phyloP scores from a whole-genome alignment of 2,797 vertebrate genomes.

The Lepus townsendii region DNA sequence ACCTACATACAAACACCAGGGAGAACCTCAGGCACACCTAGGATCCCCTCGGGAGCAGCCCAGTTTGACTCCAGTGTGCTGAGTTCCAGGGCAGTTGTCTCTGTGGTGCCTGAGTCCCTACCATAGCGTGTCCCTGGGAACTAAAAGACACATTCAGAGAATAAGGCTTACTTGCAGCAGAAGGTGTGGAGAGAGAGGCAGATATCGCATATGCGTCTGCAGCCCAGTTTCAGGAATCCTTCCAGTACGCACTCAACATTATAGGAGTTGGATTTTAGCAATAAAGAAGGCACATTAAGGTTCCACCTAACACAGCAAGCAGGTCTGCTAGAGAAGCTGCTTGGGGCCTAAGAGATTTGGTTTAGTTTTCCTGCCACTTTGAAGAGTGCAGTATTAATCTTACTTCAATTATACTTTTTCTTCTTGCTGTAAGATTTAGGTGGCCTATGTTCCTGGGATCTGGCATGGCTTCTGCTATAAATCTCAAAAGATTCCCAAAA shows the following conservation, averaged over 20 bases:
- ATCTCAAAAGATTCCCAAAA: slow-evolving; percentile 31
- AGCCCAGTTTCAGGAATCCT: slow-evolving; percentile 51
- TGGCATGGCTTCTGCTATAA: background rate
- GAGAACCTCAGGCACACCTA: background rate
- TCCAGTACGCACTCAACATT: background rate
- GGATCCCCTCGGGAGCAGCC: background rate
- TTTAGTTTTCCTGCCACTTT: slow-evolving; percentile 20
- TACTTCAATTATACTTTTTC: slow-evolving; percentile 42
- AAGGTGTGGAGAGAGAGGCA: background rate
- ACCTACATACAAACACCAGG: background rate
- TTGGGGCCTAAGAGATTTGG: background rate
- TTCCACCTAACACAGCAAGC: background rate
- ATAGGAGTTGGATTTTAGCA: background rate
- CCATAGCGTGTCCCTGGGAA: background rate
- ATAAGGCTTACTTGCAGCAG: slow-evolving; percentile 26
- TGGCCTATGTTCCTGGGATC: background rate
- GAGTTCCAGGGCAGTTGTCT: background rate
- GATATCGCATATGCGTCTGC: background rate
- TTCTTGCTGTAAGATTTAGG: slow-evolving; percentile 25
- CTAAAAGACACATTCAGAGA: slow-evolving; percentile 22
- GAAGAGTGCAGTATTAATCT: background rate
- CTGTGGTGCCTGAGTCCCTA: background rate
- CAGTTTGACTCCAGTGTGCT: background rate
- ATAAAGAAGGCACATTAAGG: background rate
- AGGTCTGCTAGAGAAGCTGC: background rate